phyloP scores from a whole-genome alignment of 2,113 vertebrate species.

The Orycteropus afer region DNA sequence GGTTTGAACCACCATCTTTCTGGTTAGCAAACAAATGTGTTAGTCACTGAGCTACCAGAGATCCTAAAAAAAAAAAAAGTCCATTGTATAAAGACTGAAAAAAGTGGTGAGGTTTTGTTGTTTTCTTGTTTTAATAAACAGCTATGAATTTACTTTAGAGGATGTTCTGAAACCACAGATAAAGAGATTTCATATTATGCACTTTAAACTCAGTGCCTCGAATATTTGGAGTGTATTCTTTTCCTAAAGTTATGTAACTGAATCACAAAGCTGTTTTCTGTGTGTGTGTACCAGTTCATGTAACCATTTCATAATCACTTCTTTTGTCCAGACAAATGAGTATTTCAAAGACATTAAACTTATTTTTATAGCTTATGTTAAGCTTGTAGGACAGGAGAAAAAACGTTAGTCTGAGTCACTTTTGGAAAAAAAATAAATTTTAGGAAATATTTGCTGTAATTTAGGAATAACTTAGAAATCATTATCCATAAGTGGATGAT shows the following conservation, averaged over 20 bases:
- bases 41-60: too few relatives aligned
- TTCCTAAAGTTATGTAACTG: not conserved
- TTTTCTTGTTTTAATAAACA: not conserved
- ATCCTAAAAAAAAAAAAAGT: too few relatives aligned
- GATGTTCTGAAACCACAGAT: not conserved
- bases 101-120: not conserved
- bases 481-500: slow-evolving; percentile 16
- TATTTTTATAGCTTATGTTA: not conserved
- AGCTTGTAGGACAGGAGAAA: not conserved
- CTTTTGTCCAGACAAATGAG: not conserved
- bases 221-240: not conserved
- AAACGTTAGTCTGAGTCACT: not conserved
- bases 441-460: not conserved
- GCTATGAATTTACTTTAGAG: not conserved
- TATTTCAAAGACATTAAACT: not conserved
- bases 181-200: not conserved
- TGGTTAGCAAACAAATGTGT: too few relatives aligned
- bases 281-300: too few relatives aligned
- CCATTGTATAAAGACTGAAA: not conserved
- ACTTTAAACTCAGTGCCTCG: not conserved
- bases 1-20: too few relatives aligned
- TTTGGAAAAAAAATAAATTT: not conserved
- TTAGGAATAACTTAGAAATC: slow-evolving; percentile 15
- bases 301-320: not conserved
- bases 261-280: not conserved